Conservation (phyloP, 1,140 invertebrate species). For the Bombyx mori region DNA sequence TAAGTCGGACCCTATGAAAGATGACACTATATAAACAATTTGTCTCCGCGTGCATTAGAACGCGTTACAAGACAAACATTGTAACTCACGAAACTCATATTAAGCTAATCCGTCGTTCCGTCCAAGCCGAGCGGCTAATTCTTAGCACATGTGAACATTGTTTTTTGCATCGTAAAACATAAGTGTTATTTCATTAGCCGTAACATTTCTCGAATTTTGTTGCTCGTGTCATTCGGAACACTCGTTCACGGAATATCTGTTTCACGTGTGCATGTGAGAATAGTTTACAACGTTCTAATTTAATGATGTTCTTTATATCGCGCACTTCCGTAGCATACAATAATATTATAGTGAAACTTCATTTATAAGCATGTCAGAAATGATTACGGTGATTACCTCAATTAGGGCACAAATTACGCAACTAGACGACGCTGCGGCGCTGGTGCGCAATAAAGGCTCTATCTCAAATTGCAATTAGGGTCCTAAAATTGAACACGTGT, state of each 20-base stretch:
- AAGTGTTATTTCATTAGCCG: slow-evolving; percentile 62
- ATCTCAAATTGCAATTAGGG: slow-evolving; percentile 53
- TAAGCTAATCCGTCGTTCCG: slow-evolving; percentile 61
- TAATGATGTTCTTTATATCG: too few species aligned
- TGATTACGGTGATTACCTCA: too few species aligned
- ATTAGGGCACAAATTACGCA: slow-evolving; percentile 5
- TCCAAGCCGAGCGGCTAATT: slow-evolving; percentile 45
- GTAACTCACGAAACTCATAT: slow-evolving; percentile 64
- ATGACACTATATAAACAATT: slow-evolving; percentile 64
- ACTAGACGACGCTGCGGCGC: slow-evolving; percentile 9
- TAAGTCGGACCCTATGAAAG: slow-evolving; percentile 49
- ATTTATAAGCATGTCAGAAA: too few species aligned
- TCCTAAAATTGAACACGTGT: slow-evolving; percentile 62
- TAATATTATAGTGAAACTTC: too few species aligned
- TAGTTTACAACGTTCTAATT: background rate
- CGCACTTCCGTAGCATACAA: too few species aligned
- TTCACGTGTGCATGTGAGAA: slow-evolving; percentile 1
- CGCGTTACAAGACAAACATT: slow-evolving; percentile 59
- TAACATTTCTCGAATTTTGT: slow-evolving; percentile 21
- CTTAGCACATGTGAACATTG: slow-evolving; percentile 46
- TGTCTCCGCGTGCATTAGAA: slow-evolving; percentile 48
- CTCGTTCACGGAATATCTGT: background rate
- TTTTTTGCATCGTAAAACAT: slow-evolving; percentile 49
- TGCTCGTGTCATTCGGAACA: slow-evolving; percentile 18
- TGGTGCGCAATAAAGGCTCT: slow-evolving; percentile 5